Evolutionary conservation across 2,797 vertebrate species (phyloP).

Genomic region (Allobates femoralis): DNA sequence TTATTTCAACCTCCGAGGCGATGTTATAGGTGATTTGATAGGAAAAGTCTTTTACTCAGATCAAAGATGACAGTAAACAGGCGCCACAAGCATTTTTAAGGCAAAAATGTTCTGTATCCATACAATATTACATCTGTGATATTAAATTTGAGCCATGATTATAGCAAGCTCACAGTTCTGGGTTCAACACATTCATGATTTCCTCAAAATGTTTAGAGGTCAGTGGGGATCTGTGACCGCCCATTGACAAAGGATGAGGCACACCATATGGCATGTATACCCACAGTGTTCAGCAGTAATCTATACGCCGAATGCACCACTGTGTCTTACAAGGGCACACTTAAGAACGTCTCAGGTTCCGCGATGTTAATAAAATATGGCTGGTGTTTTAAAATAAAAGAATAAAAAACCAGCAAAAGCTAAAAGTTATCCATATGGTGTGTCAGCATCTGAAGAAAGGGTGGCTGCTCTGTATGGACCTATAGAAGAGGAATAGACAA

Average conservation of each 20-base stretch:
- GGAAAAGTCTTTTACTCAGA: neutral
- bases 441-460: neutral
- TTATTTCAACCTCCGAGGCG: too few relatives aligned
- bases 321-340: neutral
- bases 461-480: neutral
- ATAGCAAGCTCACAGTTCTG: neutral
- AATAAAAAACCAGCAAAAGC: neutral
- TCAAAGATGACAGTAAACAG: neutral
- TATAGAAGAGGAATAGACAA: neutral
- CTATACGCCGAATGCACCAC: slow-evolving; percentile 29
- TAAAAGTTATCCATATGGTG: slow-evolving; percentile 16
- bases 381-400: slow-evolving; percentile 42
- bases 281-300: slow-evolving; percentile 31
- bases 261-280: slow-evolving; percentile 21
- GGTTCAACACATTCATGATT: neutral
- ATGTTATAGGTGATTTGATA: neutral
- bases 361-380: slow-evolving; percentile 47
- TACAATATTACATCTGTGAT: neutral
- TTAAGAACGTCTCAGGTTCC: slow-evolving; percentile 49
- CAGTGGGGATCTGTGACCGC: neutral
- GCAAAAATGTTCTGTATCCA: neutral
- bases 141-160: neutral
- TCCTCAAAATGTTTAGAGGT: neutral
- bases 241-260: slow-evolving; percentile 31
- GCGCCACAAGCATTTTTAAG: neutral